Evolutionary conservation across 2,888 invertebrate species (phyloP), one percentile per base, ranked within the genome.

Genomic region (Bombyx huttoni): DNA sequence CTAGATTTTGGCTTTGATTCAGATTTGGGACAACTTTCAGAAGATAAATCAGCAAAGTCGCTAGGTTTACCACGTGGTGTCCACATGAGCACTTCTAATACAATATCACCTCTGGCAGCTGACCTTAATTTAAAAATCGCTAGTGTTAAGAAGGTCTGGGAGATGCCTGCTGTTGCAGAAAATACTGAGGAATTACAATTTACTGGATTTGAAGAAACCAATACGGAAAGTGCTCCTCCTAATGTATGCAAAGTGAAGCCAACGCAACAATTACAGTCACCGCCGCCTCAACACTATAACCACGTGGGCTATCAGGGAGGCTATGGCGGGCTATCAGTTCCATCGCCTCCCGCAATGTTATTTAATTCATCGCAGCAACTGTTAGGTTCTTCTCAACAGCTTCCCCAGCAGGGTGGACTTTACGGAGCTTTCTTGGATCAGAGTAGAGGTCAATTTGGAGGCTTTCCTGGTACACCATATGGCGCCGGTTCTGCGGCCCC

Each of bases 81-180:
- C 60, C 87, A 86, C 57, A 89, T 90, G 68, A 91, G 91, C 49
- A 91, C 90, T 33, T 92, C 93, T 52, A 94, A 91, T 64, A 92
- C 93, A 9, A 94, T 94, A 63, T 94, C 94, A 10, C 93, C 93
- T 13, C 92, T 94, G 58, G 94, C 96, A 46, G 96, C 96, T 46
- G 98, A 98, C 80, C 91, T 98, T 61, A 96, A 96, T 85, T 92
- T 96, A 85, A 98, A 98, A 88, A 97, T 98, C 64, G 96, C 96
- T 46, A 96, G 96, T 58, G 97, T 97, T 48, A 98, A 98, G 81
- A 96, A 94, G 67, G 94, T 94, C 13, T 96, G 95, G 95, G 95
- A 96, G 69, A 93, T 92, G 92, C 92, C 92, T 13, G 91, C 92
- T 0, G 92, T 92, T 13, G 91, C 91, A 14, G 93, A 93, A 66